Evolutionary conservation across 2,888 invertebrate genomes (phyloP).

Genomic region (Drosophila lacicola): DNA sequence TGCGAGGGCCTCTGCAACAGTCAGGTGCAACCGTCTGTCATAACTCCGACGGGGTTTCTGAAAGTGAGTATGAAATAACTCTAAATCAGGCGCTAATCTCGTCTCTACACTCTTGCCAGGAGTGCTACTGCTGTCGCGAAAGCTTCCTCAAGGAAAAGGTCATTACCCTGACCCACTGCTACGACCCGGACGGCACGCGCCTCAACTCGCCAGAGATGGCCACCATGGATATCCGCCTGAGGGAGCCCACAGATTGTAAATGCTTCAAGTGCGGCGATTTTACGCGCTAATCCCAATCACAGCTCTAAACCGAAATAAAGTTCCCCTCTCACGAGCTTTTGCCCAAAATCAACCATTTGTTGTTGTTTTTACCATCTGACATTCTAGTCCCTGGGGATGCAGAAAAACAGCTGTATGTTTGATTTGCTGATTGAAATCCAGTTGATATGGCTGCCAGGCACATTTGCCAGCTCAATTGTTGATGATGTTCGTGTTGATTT

Average conservation of each 20-base stretch:
- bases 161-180: conserved; percentile 93
- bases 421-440: conserved; percentile 49
- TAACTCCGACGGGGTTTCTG: conserved; percentile 94
- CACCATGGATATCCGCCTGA: conserved; percentile 92
- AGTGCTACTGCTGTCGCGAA: conserved; percentile 96
- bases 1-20: conserved; percentile 97
- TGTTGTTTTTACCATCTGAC: conserved; percentile 13
- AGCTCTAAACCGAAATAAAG: conserved; percentile 33
- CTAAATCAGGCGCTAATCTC: too few species aligned
- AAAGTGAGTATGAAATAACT: conserved; percentile 85
- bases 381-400: neutral
- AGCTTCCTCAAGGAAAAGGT: conserved; percentile 92
- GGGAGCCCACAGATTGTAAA: conserved; percentile 95
- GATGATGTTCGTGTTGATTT: conserved; percentile 15
- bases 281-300: conserved; percentile 87
- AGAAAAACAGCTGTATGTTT: conserved; percentile 21
- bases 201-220: conserved; percentile 89
- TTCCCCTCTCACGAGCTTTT: conserved; percentile 11
- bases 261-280: conserved; percentile 96
- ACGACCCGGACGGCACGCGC: conserved; percentile 93
- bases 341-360: conserved; percentile 16
- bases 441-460: conserved; percentile 22
- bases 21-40: conserved; percentile 95
- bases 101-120: conserved; percentile 85
- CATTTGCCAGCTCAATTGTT: conserved; percentile 16